A percentile compares a stretch with the other conserved stretches of the same genome.
These are phyloP conservation scores for Cygnus olor DNA, from an alignment of 2,797 vertebrate genomes.

Conservation along the genomic window DNA sequence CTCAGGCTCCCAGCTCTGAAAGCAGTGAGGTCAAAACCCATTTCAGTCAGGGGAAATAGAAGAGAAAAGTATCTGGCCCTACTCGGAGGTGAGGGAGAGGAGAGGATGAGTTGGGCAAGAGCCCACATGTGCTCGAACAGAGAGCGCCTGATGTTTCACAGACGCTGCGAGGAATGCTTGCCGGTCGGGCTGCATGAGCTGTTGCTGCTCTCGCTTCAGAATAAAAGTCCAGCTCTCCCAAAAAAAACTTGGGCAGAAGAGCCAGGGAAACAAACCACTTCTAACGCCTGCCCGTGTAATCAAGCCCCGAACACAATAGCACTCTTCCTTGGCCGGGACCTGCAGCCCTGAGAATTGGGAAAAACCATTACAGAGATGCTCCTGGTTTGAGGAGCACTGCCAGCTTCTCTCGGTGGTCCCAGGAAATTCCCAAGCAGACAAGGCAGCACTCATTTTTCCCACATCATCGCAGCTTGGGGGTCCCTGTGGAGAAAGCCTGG, in stretches of 20 bases:
- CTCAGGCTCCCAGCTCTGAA: not conserved
- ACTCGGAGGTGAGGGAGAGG: not conserved
- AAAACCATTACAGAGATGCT: not conserved
- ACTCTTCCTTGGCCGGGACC: not conserved
- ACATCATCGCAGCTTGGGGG: not conserved
- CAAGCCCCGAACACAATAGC: rapidly evolving
- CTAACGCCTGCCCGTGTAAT: not conserved
- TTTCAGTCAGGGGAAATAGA: not conserved
- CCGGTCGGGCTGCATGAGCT: not conserved
- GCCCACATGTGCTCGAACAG: constrained; percentile 23
- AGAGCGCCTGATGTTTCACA: constrained; percentile 26
- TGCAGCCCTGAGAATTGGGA: not conserved
- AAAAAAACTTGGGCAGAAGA: not conserved
- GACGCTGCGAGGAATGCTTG: not conserved
- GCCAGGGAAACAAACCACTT: not conserved
- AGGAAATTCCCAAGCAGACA: not conserved
- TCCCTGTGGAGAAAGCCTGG: not conserved
- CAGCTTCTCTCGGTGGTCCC: not conserved
- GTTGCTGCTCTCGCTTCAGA: not conserved
- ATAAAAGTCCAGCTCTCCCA: not conserved
- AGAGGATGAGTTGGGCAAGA: constrained; percentile 43
- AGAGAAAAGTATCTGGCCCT: constrained; percentile 23
- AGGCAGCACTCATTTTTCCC: rapidly evolving
- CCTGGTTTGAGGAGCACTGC: not conserved
- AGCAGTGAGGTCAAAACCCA: not conserved